phyloP scores from a whole-genome alignment of 1,140 invertebrate species.

The Pseudoatta argentina region DNA sequence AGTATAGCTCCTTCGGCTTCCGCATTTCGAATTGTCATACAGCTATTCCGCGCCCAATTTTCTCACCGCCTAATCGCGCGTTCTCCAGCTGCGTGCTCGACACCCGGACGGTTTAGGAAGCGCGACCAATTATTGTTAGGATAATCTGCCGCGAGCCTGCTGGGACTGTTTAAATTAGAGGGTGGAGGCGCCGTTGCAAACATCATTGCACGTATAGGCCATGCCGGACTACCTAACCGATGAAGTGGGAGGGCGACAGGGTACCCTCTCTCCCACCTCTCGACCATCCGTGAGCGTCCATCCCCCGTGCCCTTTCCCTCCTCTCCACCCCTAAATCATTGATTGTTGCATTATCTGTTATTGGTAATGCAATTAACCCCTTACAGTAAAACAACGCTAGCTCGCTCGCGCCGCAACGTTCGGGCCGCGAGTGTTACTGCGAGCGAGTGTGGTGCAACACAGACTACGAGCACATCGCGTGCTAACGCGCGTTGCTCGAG shows the following conservation, averaged over 20 bases:
- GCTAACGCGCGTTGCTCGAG: conserved; percentile 17
- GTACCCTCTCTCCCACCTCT: conserved; percentile 6
- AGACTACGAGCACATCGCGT: conserved; percentile 31
- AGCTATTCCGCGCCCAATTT: conserved; percentile 60
- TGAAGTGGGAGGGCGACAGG: conserved; percentile 48
- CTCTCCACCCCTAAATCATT: conserved; percentile 83
- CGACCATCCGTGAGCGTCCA: conserved; percentile 22
- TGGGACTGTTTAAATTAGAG: conserved; percentile 84
- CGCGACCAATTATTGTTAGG: conserved; percentile 82
- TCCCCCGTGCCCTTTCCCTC: conserved; percentile 38
- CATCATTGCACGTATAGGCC: conserved; percentile 75
- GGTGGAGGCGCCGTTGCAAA: conserved; percentile 75
- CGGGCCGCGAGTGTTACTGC: conserved; percentile 49
- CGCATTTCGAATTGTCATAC: conserved; percentile 22
- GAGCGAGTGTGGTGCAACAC: conserved; percentile 29
- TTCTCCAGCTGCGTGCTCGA: conserved; percentile 79
- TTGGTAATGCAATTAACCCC: conserved; percentile 86
- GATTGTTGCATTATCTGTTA: conserved; percentile 87
- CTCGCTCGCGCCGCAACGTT: conserved; percentile 58
- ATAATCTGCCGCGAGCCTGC: conserved; percentile 83
- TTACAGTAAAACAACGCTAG: conserved; percentile 84
- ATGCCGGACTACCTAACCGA: conserved; percentile 53
- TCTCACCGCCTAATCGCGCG: conserved; percentile 71
- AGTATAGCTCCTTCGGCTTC: neutral
- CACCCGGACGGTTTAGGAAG: conserved; percentile 75